Evolutionary conservation across 2,888 invertebrate species (phyloP), one percentile per base, ranked within the genome.

Genomic region (Lobophora halterata): DNA sequence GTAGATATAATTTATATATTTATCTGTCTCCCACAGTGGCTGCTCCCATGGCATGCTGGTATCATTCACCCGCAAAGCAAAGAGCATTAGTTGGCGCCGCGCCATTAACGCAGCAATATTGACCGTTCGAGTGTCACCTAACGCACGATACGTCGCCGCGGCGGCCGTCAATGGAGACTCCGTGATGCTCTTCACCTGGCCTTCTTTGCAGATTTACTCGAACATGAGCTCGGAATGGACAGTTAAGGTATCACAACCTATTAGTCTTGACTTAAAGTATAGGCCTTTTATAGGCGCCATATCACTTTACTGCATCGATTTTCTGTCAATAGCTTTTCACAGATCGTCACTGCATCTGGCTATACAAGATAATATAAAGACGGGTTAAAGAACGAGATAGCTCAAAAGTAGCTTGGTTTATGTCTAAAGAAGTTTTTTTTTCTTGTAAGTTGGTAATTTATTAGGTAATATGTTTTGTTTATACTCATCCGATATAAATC

Each of bases 201-300:
- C 86, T 0, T 34, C 38, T 0, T 55, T 83, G 2, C 41, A 65
- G 17, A 35, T 49, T 1, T 63, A 61, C 30, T 61, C 64, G 0
- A 55, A 47, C 1, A 19, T 80, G 0, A 51, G 61, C 2, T 64
- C 67, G 0, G 48, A 61, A 8, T 73, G 70, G 66, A 72, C 58
- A 18, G 59, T 81, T 2, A 78, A 69, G 72, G 83, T 81, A 49
- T n/a, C n/a, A n/a, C n/a, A n/a, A n/a, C n/a, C n/a, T n/a, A n/a
- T n/a, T n/a, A n/a, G n/a, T n/a, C n/a, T n/a, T n/a, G n/a, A n/a
- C n/a, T n/a, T n/a, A n/a, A n/a, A n/a, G n/a, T n/a, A n/a, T n/a
- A n/a, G n/a, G n/a, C n/a, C n/a, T n/a, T n/a, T n/a, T n/a, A n/a
- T n/a, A n/a, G n/a, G n/a, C n/a, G n/a, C n/a, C n/a, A n/a, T n/a